These are phyloP conservation scores for Trichogramma pretiosum DNA, from an alignment of 1,140 invertebrate genomes.

Conservation along the genomic window DNA sequence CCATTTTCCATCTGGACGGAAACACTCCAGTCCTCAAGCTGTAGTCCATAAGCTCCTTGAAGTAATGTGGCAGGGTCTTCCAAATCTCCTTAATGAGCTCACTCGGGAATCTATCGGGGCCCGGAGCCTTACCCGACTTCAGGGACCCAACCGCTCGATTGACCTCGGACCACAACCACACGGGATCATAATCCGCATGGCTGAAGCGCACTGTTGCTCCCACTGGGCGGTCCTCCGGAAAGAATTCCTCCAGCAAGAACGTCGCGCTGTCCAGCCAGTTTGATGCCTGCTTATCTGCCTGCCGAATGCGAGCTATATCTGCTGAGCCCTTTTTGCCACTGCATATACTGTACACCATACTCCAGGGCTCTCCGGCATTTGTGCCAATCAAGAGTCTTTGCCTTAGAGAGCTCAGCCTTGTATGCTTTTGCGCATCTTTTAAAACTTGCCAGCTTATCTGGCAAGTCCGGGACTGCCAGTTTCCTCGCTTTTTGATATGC, in stretches of 20 bases:
- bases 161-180: neutral
- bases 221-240: neutral
- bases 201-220: neutral
- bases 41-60: neutral
- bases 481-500: too few species aligned
- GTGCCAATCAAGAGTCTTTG: neutral
- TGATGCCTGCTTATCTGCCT: neutral
- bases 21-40: constrained; percentile 2
- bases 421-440: neutral
- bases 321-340: neutral
- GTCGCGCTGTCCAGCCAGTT: neutral
- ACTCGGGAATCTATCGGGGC: neutral
- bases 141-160: neutral
- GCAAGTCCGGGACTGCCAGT: too few species aligned
- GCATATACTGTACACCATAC: neutral
- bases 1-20: constrained; percentile 17
- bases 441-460: neutral
- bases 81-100: neutral
- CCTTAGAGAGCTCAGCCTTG: neutral
- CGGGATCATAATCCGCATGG: neutral
- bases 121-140: neutral
- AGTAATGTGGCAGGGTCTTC: neutral
- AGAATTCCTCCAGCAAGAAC: neutral
- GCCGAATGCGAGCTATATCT: neutral
- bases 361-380: constrained; percentile 1